A percentile compares a stretch with the other conserved stretches of the same genome.
phyloP scores from a whole-genome alignment of 2,113 vertebrate species.

The Scomber colias region DNA sequence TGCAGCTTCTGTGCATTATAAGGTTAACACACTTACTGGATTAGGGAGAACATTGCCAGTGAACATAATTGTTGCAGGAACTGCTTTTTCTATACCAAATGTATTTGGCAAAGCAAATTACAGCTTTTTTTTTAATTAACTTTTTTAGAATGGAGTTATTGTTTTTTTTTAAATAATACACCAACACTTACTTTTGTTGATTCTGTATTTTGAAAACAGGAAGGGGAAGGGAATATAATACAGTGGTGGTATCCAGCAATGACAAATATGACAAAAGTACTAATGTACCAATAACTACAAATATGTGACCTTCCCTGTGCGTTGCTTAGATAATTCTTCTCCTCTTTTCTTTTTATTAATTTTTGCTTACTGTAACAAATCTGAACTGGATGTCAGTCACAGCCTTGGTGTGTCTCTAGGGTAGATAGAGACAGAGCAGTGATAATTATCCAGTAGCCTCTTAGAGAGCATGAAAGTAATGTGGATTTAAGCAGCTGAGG shows the following conservation, averaged over 20 bases:
- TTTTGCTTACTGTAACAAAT: constrained; percentile 36
- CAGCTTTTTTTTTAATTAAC: too few relatives aligned
- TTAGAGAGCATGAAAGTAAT: constrained; percentile 66
- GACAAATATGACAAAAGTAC: not conserved
- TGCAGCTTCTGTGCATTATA: not conserved
- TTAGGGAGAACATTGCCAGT: too few relatives aligned
- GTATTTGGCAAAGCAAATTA: not conserved
- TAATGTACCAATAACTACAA: not conserved
- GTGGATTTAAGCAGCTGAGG: constrained; percentile 64
- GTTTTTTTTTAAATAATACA: too few relatives aligned
- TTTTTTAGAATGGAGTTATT: too few relatives aligned
- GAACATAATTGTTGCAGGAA: not conserved
- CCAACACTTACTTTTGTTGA: too few relatives aligned
- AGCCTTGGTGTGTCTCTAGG: constrained; percentile 24
- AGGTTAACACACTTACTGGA: too few relatives aligned
- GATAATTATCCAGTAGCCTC: constrained; percentile 72
- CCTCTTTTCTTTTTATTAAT: not conserved
- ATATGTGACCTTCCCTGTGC: not conserved
- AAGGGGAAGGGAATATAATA: not conserved
- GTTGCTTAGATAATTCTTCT: not conserved
- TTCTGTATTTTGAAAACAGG: not conserved
- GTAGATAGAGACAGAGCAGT: constrained; percentile 68
- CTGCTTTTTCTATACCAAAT: not conserved
- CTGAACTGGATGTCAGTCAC: constrained; percentile 7
- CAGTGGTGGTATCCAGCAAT: not conserved